phyloP scores from a whole-genome alignment of 2,113 vertebrate species.

The Holacanthus passer region DNA sequence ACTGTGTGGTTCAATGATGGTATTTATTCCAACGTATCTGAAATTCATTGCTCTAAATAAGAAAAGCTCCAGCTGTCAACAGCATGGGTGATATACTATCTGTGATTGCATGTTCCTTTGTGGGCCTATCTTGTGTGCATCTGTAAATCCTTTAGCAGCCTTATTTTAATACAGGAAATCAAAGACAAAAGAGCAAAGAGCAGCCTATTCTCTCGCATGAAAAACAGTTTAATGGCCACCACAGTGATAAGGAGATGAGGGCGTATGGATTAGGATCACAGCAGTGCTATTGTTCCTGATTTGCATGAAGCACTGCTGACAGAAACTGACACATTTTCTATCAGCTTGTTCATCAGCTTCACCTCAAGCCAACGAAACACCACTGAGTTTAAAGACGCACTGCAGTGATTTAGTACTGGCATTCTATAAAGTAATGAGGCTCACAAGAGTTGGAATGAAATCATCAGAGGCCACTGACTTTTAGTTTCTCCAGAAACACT shows the following conservation, averaged over 20 bases:
- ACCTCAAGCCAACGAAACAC: neutral
- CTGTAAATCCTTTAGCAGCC: neutral
- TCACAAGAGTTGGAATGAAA: too few species aligned
- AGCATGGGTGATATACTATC: neutral
- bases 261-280: slow-evolving; percentile 20
- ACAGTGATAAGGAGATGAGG: slow-evolving; percentile 12
- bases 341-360: slow-evolving; percentile 10
- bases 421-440: neutral
- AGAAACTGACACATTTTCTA: neutral
- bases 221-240: neutral
- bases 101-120: neutral
- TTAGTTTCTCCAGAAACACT: neutral
- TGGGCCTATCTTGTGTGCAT: neutral
- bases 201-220: neutral
- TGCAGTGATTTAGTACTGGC: neutral
- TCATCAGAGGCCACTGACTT: neutral
- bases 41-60: neutral
- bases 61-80: neutral
- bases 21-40: neutral
- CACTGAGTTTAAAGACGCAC: neutral
- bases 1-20: neutral
- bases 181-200: slow-evolving; percentile 36
- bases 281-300: slow-evolving; percentile 20
- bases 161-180: slow-evolving; percentile 51
- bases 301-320: slow-evolving; percentile 24